A percentile compares a stretch with the other conserved stretches of the same genome.
Evolutionary conservation across 2,888 invertebrate species (phyloP).

Genomic region (Caenorhabditis sp.): DNA sequence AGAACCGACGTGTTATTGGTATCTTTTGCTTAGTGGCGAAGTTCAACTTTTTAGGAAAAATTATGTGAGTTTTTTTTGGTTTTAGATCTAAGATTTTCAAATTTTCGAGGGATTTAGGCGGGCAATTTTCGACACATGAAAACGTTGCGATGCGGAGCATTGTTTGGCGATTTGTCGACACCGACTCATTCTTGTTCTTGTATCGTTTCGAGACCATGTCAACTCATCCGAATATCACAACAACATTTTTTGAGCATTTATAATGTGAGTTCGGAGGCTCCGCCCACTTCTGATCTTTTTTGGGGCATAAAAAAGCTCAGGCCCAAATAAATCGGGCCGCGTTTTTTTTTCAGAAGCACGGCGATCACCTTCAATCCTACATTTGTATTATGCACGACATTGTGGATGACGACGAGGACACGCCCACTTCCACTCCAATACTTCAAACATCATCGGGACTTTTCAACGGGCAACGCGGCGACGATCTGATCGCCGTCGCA

Average conservation of each 20-base stretch:
- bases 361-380: slow-evolving; percentile 64
- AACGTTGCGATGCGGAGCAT: slow-evolving; percentile 54
- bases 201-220: slow-evolving; percentile 55
- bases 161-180: slow-evolving; percentile 66
- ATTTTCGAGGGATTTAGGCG: slow-evolving; percentile 21
- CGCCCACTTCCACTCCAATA: slow-evolving; percentile 10
- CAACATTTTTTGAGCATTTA: slow-evolving; percentile 64
- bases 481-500: slow-evolving; percentile 4
- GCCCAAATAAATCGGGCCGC: too few species aligned
- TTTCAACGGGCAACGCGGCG: slow-evolving; percentile 20
- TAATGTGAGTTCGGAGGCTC: slow-evolving; percentile 53
- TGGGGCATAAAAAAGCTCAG: too few species aligned
- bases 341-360: slow-evolving; percentile 60
- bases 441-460: slow-evolving; percentile 8
- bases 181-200: slow-evolving; percentile 63
- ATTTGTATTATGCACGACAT: slow-evolving; percentile 67
- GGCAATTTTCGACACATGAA: slow-evolving; percentile 37
- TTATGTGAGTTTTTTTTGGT: neutral
- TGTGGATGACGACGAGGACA: slow-evolving; percentile 43
- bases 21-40: slow-evolving; percentile 67
- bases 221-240: slow-evolving; percentile 64
- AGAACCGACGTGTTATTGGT: slow-evolving; percentile 63
- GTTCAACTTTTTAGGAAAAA: slow-evolving; percentile 56
- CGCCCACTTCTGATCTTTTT: neutral
- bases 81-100: too few species aligned